A percentile compares a stretch with the other conserved stretches of the same genome.
These are phyloP conservation scores for Monopterus albus DNA, from an alignment of 2,113 vertebrate genomes.

Conservation along the genomic window DNA sequence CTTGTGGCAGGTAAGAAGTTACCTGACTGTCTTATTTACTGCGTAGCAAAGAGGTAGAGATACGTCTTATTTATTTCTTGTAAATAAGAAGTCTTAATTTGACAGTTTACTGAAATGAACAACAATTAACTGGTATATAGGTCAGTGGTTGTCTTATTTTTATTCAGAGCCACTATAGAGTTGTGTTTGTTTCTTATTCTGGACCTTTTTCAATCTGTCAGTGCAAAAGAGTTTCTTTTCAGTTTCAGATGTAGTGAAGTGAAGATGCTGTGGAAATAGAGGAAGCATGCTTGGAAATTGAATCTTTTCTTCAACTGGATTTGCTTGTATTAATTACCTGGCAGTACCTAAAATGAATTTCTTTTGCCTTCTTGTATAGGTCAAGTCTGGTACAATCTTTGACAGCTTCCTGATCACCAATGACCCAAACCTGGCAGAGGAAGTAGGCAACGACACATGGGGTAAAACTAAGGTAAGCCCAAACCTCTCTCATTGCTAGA, in stretches of 20 bases:
- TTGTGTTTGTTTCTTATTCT: background rate
- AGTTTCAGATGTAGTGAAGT: background rate
- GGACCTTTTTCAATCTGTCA: background rate
- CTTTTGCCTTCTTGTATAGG: slow-evolving; percentile 64
- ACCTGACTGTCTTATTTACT: background rate
- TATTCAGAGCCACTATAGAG: background rate
- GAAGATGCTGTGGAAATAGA: background rate
- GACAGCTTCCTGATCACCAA: slow-evolving; percentile 88
- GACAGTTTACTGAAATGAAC: background rate
- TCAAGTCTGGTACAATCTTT: slow-evolving; percentile 89
- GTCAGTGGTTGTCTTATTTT: no score
- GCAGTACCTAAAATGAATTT: background rate
- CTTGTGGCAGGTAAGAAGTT: slow-evolving; percentile 83
- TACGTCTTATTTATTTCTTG: no score
- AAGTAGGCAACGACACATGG: slow-evolving; percentile 85
- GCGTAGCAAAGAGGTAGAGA: background rate
- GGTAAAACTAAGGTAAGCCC: slow-evolving; percentile 82
- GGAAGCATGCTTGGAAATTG: background rate
- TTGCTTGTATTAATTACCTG: background rate
- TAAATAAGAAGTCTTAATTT: no score
- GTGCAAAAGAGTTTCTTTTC: background rate
- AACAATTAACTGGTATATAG: background rate
- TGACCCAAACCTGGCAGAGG: slow-evolving; percentile 85
- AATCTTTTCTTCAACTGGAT: no score
- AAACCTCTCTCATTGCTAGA: background rate